Percentiles rank a stretch among this genome's conserved stretches.
phyloP scores from a whole-genome alignment of 1,140 invertebrate genomes.

The Drosophila tsacasi region DNA sequence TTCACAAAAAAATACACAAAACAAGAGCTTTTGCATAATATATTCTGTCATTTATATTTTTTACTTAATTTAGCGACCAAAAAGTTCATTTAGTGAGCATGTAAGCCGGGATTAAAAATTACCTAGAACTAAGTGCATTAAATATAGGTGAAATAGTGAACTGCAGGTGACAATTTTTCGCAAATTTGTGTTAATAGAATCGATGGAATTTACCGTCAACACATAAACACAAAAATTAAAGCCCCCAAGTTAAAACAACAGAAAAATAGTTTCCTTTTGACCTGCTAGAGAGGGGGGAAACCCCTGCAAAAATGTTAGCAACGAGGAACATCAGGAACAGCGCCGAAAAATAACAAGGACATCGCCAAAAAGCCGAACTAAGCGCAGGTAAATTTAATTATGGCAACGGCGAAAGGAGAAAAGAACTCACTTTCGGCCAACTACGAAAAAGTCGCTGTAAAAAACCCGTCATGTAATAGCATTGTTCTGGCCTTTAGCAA shows the following conservation, averaged over 20 bases:
- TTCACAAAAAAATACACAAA: slow-evolving; percentile 10
- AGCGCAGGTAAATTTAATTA: slow-evolving; percentile 76
- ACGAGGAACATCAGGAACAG: slow-evolving; percentile 11
- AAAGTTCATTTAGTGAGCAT: slow-evolving; percentile 29
- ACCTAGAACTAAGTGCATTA: slow-evolving; percentile 23
- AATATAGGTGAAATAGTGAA: neutral
- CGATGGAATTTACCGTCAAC: slow-evolving; percentile 55
- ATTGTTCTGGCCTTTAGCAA: slow-evolving; percentile 18
- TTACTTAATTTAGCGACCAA: neutral
- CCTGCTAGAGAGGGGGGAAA: slow-evolving; percentile 11
- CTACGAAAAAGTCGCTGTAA: neutral
- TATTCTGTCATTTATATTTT: slow-evolving; percentile 16
- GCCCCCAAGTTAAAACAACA: neutral
- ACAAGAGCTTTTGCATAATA: slow-evolving; percentile 7
- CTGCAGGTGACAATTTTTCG: slow-evolving; percentile 9
- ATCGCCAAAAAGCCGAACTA: slow-evolving; percentile 50
- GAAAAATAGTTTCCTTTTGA: slow-evolving; percentile 16
- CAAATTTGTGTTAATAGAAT: slow-evolving; percentile 49
- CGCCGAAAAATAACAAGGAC: slow-evolving; percentile 30
- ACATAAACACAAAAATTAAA: slow-evolving; percentile 20
- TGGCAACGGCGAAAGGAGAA: slow-evolving; percentile 27
- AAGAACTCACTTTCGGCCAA: neutral
- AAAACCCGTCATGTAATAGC: slow-evolving; percentile 9
- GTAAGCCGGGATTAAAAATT: slow-evolving; percentile 41
- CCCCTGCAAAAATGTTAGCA: slow-evolving; percentile 1